A percentile compares a stretch with the other conserved stretches of the same genome.
Evolutionary conservation across 2,113 vertebrate species (phyloP).

Genomic region (Chloebia gouldiae): DNA sequence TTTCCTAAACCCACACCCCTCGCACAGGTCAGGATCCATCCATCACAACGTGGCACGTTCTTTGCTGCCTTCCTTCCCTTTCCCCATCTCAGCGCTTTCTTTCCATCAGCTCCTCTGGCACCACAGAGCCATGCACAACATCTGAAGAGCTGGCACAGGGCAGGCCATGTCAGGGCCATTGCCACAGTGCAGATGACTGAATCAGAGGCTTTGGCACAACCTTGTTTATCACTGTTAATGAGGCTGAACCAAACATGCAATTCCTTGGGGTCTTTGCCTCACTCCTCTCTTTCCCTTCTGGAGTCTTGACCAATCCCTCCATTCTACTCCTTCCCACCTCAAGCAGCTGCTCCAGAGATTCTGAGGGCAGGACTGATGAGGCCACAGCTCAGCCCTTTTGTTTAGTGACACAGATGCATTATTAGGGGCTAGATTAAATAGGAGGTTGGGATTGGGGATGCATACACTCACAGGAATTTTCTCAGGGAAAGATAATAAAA

Average conservation of each 20-base stretch:
- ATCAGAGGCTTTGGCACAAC: neutral
- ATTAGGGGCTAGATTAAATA: neutral
- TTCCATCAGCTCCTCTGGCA: neutral
- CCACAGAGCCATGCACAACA: neutral
- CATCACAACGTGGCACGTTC: rapidly evolving
- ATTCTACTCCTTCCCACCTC: neutral
- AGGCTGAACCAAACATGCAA: neutral
- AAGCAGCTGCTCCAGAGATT: neutral
- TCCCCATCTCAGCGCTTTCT: neutral
- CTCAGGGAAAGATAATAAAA: neutral
- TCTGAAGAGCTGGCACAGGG: neutral
- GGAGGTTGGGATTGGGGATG: neutral
- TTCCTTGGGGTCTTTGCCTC: neutral
- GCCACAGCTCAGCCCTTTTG: neutral
- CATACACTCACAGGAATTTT: neutral
- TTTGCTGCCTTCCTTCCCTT: neutral
- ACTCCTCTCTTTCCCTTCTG: neutral
- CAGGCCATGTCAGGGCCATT: neutral
- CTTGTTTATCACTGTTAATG: neutral
- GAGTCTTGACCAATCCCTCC: neutral
- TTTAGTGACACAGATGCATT: neutral
- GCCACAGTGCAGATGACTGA: neutral
- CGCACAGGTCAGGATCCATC: rapidly evolving
- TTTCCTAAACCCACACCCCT: neutral
- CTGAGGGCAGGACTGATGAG: neutral